A percentile compares a stretch with the other conserved stretches of the same genome.
Evolutionary conservation across 2,888 invertebrate genomes (phyloP).

Genomic region (Mythimna lalbum): DNA sequence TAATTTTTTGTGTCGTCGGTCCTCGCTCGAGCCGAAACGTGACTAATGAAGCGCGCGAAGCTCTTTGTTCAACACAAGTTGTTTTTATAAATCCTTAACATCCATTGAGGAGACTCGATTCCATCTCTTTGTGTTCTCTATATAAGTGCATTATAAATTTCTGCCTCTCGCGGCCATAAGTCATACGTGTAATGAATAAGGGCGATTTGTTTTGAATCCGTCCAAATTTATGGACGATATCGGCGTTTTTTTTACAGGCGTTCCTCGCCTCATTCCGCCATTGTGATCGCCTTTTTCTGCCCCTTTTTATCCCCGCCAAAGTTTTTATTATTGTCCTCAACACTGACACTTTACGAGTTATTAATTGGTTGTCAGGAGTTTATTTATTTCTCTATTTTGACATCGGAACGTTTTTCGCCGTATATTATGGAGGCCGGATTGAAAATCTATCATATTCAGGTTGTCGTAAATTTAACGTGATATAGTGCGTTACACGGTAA

Average conservation of each 20-base stretch:
- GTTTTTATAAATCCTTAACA: conserved; percentile 77
- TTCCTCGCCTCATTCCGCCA: conserved; percentile 86
- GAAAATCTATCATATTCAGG: conserved; percentile 91
- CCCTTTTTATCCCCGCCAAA: conserved; percentile 82
- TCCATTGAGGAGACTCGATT: conserved; percentile 72
- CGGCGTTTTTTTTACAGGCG: conserved; percentile 86
- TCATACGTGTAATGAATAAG: conserved; percentile 91
- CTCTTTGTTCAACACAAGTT: conserved; percentile 76
- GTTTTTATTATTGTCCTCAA: conserved; percentile 87
- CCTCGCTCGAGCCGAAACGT: conserved; percentile 77
- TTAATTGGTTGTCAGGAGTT: conserved; percentile 90
- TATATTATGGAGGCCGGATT: conserved; percentile 88
- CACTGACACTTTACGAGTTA: conserved; percentile 90
- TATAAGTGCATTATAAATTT: conserved; percentile 86
- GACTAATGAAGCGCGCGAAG: conserved; percentile 85
- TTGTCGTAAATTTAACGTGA: conserved; percentile 90
- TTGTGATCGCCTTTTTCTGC: conserved; percentile 89
- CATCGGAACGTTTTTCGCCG: conserved; percentile 86
- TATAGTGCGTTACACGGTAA: conserved; percentile 89
- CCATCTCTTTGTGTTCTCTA: conserved; percentile 82
- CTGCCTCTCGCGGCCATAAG: conserved; percentile 84
- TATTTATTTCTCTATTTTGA: conserved; percentile 91
- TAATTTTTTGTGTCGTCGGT: conserved; percentile 71
- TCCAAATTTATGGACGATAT: conserved; percentile 89
- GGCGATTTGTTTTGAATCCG: conserved; percentile 90